Evolutionary conservation across 2,797 vertebrate genomes (phyloP).

Genomic region (Petrocephalus sullivani): DNA sequence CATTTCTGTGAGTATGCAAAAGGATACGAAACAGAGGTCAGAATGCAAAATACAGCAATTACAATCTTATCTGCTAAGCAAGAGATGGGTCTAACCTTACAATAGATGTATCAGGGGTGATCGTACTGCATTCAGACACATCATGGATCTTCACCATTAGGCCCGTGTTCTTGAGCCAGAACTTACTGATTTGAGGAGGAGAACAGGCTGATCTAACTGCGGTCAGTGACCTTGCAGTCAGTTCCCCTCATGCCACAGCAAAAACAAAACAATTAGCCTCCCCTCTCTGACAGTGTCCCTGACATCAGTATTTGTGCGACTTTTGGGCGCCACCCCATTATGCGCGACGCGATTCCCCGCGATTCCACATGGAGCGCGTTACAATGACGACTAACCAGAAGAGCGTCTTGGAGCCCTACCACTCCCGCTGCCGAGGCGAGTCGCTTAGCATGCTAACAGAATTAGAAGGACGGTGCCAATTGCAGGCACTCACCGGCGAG

Average conservation of each 20-base stretch:
- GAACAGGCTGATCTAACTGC: neutral
- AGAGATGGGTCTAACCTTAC: neutral
- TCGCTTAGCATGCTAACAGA: slow-evolving; percentile 11
- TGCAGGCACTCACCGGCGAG: neutral
- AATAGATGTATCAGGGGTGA: neutral
- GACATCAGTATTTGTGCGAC: neutral
- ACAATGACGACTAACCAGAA: neutral
- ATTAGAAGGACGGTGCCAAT: slow-evolving; percentile 29
- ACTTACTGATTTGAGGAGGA: neutral
- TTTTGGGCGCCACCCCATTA: neutral
- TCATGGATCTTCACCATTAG: neutral
- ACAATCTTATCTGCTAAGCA: neutral
- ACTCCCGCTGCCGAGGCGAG: neutral
- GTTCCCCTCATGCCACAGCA: neutral
- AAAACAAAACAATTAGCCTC: neutral
- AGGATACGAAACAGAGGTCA: neutral
- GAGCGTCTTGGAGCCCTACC: neutral
- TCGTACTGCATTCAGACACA: neutral
- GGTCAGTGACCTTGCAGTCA: neutral
- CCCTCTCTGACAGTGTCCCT: neutral
- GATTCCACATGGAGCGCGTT: neutral
- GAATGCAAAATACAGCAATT: neutral
- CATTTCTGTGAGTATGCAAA: neutral
- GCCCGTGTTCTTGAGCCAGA: neutral
- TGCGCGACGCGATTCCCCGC: slow-evolving; percentile 16